A percentile compares a stretch with the other conserved stretches of the same genome.
These are phyloP conservation scores for Tetranychus urticae DNA, from an alignment of 1,140 invertebrate species.

Conservation along the genomic window DNA sequence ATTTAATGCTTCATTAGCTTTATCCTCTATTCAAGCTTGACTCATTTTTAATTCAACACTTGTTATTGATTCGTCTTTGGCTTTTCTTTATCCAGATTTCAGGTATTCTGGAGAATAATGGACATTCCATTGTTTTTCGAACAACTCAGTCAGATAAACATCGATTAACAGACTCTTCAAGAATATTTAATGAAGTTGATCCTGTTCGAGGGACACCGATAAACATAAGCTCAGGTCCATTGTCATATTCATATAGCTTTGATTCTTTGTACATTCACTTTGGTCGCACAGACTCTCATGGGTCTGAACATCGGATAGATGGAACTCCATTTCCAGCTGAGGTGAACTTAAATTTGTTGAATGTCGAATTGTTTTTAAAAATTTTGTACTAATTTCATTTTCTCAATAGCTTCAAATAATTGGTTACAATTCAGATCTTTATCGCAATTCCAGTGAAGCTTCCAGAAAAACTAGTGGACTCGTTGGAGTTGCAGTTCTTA, in stretches of 20 bases:
- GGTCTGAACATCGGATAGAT: constrained; percentile 79
- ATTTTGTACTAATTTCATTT: constrained; percentile 19
- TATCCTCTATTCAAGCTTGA: not conserved
- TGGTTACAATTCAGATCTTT: constrained; percentile 87
- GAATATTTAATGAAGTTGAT: constrained; percentile 22
- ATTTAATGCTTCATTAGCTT: constrained; percentile 8
- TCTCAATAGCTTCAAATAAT: constrained; percentile 85
- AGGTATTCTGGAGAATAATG: constrained; percentile 66
- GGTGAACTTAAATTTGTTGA: constrained; percentile 29
- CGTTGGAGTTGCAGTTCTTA: constrained; percentile 72
- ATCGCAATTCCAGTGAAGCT: constrained; percentile 82
- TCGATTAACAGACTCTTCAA: constrained; percentile 33
- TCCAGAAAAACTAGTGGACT: constrained; percentile 62
- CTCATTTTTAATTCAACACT: not conserved
- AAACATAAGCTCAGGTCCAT: constrained; percentile 73
- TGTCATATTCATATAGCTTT: constrained; percentile 84
- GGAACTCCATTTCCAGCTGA: constrained; percentile 81
- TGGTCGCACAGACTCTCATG: constrained; percentile 54
- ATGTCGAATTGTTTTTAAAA: too few relatives aligned
- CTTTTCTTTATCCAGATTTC: constrained; percentile 33
- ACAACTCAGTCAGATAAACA: not conserved
- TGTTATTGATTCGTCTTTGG: not conserved
- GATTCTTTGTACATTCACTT: constrained; percentile 88
- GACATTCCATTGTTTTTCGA: constrained; percentile 65
- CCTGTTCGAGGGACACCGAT: constrained; percentile 25